These are phyloP conservation scores for Burhinus oedicnemus DNA, from an alignment of 2,113 vertebrate genomes.

Conservation along the genomic window DNA sequence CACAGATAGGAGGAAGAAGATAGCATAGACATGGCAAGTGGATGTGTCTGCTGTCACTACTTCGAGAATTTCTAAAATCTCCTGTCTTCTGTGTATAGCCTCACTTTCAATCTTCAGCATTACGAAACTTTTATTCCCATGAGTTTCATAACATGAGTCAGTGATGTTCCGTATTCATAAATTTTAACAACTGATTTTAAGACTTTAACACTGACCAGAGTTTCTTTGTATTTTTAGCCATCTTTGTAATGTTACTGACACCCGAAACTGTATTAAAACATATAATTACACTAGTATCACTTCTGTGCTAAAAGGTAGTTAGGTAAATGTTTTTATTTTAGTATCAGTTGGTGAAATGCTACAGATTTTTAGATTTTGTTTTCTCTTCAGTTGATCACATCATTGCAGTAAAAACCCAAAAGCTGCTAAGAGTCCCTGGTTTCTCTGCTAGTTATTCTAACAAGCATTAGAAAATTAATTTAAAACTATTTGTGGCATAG, in stretches of 20 bases:
- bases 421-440: not conserved
- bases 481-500: not conserved
- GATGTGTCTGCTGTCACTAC: not conserved
- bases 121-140: not conserved
- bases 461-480: not conserved
- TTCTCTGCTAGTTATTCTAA: not conserved
- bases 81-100: not conserved
- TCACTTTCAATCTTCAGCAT: not conserved
- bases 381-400: not conserved
- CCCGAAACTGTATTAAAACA: not conserved
- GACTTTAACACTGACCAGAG: not conserved
- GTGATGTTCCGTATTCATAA: not conserved
- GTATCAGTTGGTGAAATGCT: not conserved
- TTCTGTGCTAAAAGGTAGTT: not conserved
- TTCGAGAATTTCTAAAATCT: not conserved
- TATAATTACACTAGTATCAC: not conserved
- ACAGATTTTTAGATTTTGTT: not conserved
- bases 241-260: not conserved
- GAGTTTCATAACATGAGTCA: not conserved
- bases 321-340: not conserved
- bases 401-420: not conserved
- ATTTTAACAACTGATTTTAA: not conserved
- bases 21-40: not conserved
- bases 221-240: not conserved
- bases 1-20: not conserved